A percentile compares a stretch with the other conserved stretches of the same genome.
These are phyloP conservation scores for Maconellicoccus hirsutus DNA, from an alignment of 1,140 invertebrate genomes.

Conservation along the genomic window DNA sequence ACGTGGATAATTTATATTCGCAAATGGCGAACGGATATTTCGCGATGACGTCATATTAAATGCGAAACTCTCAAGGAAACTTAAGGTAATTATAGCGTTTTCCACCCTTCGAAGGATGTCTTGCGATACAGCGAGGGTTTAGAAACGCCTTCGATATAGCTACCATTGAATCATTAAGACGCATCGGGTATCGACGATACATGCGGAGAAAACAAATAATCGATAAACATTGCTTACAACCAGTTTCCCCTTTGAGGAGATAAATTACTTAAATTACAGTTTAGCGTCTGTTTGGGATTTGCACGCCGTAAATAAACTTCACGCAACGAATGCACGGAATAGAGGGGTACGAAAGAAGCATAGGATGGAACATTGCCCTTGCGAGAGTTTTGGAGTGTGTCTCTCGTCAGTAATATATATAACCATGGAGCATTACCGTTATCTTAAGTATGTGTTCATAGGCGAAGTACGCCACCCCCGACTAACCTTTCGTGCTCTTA, in stretches of 20 bases:
- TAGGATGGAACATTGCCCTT: neutral
- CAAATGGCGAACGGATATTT: too few species aligned
- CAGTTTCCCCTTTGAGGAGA: neutral
- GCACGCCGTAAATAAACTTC: slow-evolving; percentile 2
- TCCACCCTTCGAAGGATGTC: too few species aligned
- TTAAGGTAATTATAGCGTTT: too few species aligned
- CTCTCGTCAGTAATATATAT: neutral
- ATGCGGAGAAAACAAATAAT: neutral
- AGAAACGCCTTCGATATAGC: neutral
- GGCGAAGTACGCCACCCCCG: neutral
- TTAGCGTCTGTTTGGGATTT: slow-evolving; percentile 7
- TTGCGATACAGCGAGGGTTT: neutral
- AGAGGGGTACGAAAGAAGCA: neutral
- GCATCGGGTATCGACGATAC: neutral
- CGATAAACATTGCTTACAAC: neutral
- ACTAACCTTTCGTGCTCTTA: neutral
- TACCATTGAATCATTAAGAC: neutral
- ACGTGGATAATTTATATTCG: too few species aligned
- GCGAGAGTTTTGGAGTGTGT: slow-evolving; percentile 7
- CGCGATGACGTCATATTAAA: too few species aligned
- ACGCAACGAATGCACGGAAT: too few species aligned
- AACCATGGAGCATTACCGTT: slow-evolving; percentile 1
- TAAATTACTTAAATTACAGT: slow-evolving; percentile 10
- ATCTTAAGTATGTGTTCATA: slow-evolving; percentile 1
- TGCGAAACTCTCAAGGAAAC: too few species aligned